Percentiles rank a stretch among this genome's conserved stretches.
phyloP scores from a whole-genome alignment of 2,888 invertebrate genomes.

The Chydorus sphaericus region DNA sequence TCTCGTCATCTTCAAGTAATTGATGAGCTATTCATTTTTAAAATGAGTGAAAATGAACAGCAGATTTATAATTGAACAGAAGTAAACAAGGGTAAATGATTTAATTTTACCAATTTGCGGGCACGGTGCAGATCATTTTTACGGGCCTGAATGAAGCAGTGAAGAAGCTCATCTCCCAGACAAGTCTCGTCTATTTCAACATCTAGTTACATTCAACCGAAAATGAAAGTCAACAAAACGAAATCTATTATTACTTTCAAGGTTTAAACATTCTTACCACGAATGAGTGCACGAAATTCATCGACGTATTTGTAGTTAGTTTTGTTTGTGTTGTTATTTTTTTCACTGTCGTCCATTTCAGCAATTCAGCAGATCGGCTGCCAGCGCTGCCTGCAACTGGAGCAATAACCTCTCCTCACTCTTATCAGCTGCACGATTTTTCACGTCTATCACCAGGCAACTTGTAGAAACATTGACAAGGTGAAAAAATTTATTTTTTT shows the following conservation, averaged over 20 bases:
- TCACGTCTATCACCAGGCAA: too few species aligned
- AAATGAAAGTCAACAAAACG: background rate
- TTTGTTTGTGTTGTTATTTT: background rate
- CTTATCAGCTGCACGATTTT: too few species aligned
- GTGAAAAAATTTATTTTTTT: too few species aligned
- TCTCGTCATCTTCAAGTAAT: conserved; percentile 5
- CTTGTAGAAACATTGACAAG: too few species aligned
- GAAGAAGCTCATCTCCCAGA: conserved; percentile 57
- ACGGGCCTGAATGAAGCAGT: conserved; percentile 68
- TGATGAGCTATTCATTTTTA: conserved; percentile 4
- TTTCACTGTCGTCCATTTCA: background rate
- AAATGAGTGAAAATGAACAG: background rate
- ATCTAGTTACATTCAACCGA: too few species aligned
- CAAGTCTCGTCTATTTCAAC: too few species aligned
- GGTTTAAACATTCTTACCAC: background rate
- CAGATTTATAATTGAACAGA: background rate
- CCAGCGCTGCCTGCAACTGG: too few species aligned
- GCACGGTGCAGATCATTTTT: conserved; percentile 83
- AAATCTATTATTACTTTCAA: background rate
- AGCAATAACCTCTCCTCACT: too few species aligned
- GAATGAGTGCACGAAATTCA: background rate
- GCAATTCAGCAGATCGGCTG: background rate
- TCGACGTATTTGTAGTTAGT: background rate
- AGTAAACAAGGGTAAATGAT: conserved; percentile 10
- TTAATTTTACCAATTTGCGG: conserved; percentile 45